Base-by-base conservation (phyloP, 2,797 vertebrate species). In the Xenopus petersii region DNA sequence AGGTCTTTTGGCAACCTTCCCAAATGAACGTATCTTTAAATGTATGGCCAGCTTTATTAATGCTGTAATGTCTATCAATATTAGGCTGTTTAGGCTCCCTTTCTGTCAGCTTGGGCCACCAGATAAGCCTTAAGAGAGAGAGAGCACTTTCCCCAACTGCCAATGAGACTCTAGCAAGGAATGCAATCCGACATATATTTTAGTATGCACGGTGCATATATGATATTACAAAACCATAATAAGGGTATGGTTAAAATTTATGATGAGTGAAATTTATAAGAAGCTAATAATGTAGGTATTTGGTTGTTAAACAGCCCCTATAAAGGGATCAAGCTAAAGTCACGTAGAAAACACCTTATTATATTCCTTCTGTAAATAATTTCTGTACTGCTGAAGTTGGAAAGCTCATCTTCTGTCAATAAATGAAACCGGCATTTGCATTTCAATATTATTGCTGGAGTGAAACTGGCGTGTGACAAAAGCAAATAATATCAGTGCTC, bases 371-470 rank as follows among this genome's bases (percentile, higher is more conserved):
- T 58, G 65, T 69, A 70, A 64, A 73, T 70, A 73, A 68, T 64
- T 64, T 67, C 24, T 8, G 17, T 72, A 61, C 66, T 63, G 66
- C 70, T 26, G 49, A 73, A 78, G 59, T 71, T 54, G 36, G 51
- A 46, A 70, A 69, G 70, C 70, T 68, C 65, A 78, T 74, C 71
- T 66, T n/a, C 62, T 65, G 71, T 78, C 76, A 73, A 70, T 78
- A 78, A 73, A 70, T 46, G 42, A 70, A 78, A 78, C 64, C 71
- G 26, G 58, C 66, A 78, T 78, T 78, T 78, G 71, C 70, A 78
- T 78, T 70, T 74, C 71, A 65, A 68, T 69, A 73, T 74, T 42
- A 70, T 74, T 69, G 60, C 71, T 70, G 76, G 46, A 69, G 71
- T 62, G 55, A 73, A 78, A 78, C 71, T 66, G 47, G 76, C 16